Base-by-base conservation (phyloP, 2,113 vertebrate species). In the Crotalus helleri region DNA sequence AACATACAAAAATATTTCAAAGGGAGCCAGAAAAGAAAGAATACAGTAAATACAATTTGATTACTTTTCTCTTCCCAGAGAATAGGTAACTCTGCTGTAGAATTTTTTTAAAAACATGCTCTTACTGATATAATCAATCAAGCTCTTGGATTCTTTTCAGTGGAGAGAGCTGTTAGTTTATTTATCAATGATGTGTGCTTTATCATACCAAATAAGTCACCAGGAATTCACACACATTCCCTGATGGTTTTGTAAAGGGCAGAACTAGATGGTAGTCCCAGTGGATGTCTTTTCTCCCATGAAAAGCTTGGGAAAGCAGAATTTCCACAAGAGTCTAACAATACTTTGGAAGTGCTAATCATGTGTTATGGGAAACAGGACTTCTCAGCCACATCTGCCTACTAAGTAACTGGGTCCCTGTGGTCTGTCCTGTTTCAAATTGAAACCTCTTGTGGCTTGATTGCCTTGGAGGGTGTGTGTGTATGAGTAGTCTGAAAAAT, bases 371-470 rank as follows among this genome's bases (percentile, higher is more conserved):
- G 93, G 93, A 95, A 95, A 94, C 1, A 6, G 81, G 93, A 64
- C 3, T 0, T 59, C 49, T 61, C 94, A 92, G 94, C 94, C 88
- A 59, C 90, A 92, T 96, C 92, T 96, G 57, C 95, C 81, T 94
- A 81, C 69, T 89, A 93, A 96, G 92, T 92, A 92, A 86, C 55
- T 95, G 69, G 55, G 93, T 94, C 90, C 91, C 44, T 95, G 7
- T 89, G 91, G 93, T 95, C 90, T 96, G 93, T 88, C 93, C 86
- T 95, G 54, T 95, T 96, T 95, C 91, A 95, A 96, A 96, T 92
- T 93, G 94, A 58, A 90, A 64, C 94, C 94, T 92, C 93, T 33
- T 95, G 94, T 92, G 96, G 94, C 23, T 3, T 88, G 13, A 85
- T 90, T 96, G 90, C 57, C 33, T 96, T 94, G 4, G 69, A 57